Base-by-base conservation (phyloP, 1,140 invertebrate genomes). In the Bicyclus anynana region DNA sequence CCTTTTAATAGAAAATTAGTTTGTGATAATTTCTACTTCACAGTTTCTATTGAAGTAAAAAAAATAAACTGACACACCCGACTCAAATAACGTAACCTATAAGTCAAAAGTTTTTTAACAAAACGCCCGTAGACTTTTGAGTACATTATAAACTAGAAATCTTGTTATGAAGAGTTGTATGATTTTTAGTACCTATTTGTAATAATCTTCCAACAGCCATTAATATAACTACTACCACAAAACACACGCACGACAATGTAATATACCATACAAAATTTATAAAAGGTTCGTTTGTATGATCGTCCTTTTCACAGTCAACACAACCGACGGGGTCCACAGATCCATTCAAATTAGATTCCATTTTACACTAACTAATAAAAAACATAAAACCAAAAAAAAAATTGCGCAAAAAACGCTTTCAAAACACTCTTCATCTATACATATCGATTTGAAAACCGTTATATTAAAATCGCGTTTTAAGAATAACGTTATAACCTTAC, bases 261-360 rank as follows among this genome's bases (percentile, higher is more conserved):
- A 63, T 42, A 14, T 63, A 63, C 54, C 61, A 63, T 6, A 58
- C 29, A 23, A 62, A 66, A 59, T 16, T 52, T 12, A 52, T 38
- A n/a, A 59, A 37, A 26, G 40, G 23, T 1, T 46, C 16, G 2
- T 42, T 14, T 6, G 35, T 40, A 7, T 52, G 38, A 29, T 46
- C 9, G 3, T 27, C 12, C 5, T 14, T 17, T 23, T 44, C 35
- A 42, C 37, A 40, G 2, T 40, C 35, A 5, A 54, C 17, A 26
- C 23, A 33, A 50, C 21, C 35, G 16, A 33, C 3, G 29, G 29
- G 10, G 10, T 4, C n/a, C n/a, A 33, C 29, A 33, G 29, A 33
- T 33, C 21, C 6, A 17, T 42, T 56, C 35, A 42, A 18, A 50
- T 40, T 38, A 27, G 33, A 18, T 26, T 29, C 54, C 54, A 56